Evolutionary conservation across 2,888 invertebrate species (phyloP).

Genomic region (Pristionchus entomophagus): DNA sequence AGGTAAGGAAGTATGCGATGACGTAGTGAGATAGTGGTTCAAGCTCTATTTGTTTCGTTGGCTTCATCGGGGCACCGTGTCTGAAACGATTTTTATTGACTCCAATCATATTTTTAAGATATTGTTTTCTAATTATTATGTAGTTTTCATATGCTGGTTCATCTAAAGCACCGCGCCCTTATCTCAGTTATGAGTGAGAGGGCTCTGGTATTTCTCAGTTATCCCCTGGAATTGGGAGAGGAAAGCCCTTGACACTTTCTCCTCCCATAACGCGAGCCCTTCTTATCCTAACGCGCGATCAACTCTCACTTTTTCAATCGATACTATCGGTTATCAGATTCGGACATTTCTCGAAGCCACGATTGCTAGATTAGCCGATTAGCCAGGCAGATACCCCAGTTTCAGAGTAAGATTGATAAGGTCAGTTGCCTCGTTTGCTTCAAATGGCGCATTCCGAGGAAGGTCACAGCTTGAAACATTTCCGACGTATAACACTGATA

Average conservation of each 20-base stretch:
- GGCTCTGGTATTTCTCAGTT: too few relatives aligned
- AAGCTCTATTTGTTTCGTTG: neutral
- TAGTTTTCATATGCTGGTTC: too few relatives aligned
- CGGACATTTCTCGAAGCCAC: neutral
- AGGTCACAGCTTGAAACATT: neutral
- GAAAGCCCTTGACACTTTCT: conserved; percentile 40
- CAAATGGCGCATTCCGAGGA: neutral
- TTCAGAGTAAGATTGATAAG: neutral
- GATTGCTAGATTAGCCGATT: too few relatives aligned
- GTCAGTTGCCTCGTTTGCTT: neutral
- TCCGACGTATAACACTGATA: neutral
- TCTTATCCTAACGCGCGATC: conserved; percentile 32
- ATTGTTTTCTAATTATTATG: too few relatives aligned
- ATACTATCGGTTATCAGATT: conserved; percentile 34
- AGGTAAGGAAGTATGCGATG: neutral
- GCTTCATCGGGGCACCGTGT: conserved; percentile 29
- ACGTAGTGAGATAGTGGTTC: conserved; percentile 13
- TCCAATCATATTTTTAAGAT: too few relatives aligned
- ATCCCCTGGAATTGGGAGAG: too few relatives aligned
- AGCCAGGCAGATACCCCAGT: neutral
- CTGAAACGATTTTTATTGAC: neutral
- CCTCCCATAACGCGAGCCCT: neutral
- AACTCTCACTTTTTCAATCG: conserved; percentile 28
- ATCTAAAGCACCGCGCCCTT: too few relatives aligned
- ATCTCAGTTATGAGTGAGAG: too few relatives aligned